Evolutionary conservation across 2,797 vertebrate genomes (phyloP), one percentile per base, ranked within the genome.

Genomic region (Denticeps clupeoides): DNA sequence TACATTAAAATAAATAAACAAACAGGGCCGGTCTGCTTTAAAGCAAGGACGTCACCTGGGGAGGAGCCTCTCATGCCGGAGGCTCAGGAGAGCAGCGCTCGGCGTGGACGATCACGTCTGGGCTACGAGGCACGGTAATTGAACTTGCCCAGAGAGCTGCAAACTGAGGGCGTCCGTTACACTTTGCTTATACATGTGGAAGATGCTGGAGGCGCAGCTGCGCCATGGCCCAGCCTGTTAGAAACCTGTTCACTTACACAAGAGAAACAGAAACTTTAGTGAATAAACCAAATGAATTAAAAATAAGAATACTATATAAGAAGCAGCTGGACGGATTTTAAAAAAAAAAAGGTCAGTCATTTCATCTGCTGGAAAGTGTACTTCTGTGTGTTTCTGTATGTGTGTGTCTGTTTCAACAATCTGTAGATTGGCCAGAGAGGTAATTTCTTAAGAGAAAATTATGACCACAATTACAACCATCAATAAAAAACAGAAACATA

Each of bases 271-370:
- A 29, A 21, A 19, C 11, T 12, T n/a, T 10, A 10, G 12, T 12
- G 24, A 33, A 2, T 21, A 0, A 25, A 9, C 4, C 5, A 4
- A 19, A n/a, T 28, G 4, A 35, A 10, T 22, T n/a, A 22, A 6
- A 19, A 4, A 4, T 9, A 18, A 21, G 10, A 23, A 43, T 41
- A 28, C 26, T 45, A 50, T 55, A 56, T 28, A 31, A 49, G 63
- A 58, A 77, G 65, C 67, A 71, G 70, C 75, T 77, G 69, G 55
- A 55, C 21, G 46, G 63, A 60, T 63, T n/a, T n/a, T n/a, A n/a
- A n/a, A n/a, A n/a, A 61, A 37, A 65, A 74, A 67, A 73, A 12
- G 76, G 77, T 79, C 71, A 79, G 72, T 64, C 59, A 60, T 63
- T 75, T 62, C 67, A 66, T 76, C 73, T 72, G 64, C 66, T 65